phyloP scores from a whole-genome alignment of 2,797 vertebrate species.

The Argyrosomus regius region DNA sequence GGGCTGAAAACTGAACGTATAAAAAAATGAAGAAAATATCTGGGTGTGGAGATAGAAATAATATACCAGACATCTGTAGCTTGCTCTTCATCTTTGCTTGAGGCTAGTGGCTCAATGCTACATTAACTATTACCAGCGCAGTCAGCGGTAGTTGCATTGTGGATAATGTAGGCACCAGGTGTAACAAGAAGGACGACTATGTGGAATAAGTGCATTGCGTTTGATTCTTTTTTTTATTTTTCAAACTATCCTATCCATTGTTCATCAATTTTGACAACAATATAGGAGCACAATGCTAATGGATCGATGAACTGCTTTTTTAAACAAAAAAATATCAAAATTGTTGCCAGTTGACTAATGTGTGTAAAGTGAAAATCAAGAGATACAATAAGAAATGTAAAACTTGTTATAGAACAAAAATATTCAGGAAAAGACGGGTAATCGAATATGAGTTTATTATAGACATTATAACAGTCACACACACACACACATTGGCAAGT shows the following conservation, averaged over 20 bases:
- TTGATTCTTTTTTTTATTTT: no score
- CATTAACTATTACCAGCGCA: neutral
- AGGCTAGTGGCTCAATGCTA: neutral
- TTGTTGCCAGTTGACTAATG: no score
- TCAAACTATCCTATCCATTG: no score
- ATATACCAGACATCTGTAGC: no score
- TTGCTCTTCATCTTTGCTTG: neutral
- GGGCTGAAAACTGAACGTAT: neutral
- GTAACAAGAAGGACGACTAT: no score
- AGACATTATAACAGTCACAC: neutral
- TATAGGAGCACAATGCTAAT: no score
- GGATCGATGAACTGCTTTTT: no score
- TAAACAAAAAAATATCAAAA: no score
- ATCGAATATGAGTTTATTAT: conserved; percentile 9
- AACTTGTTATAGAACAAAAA: neutral
- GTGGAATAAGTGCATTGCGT: no score
- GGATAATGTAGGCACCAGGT: no score
- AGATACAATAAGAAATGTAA: neutral
- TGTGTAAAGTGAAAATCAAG: neutral
- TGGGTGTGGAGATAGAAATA: neutral
- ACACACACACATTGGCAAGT: neutral
- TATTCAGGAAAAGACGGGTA: neutral
- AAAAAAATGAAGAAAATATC: neutral
- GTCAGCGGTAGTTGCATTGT: no score
- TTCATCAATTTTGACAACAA: no score